phyloP scores from a whole-genome alignment of 2,113 vertebrate genomes.

The Plecotus auritus region DNA sequence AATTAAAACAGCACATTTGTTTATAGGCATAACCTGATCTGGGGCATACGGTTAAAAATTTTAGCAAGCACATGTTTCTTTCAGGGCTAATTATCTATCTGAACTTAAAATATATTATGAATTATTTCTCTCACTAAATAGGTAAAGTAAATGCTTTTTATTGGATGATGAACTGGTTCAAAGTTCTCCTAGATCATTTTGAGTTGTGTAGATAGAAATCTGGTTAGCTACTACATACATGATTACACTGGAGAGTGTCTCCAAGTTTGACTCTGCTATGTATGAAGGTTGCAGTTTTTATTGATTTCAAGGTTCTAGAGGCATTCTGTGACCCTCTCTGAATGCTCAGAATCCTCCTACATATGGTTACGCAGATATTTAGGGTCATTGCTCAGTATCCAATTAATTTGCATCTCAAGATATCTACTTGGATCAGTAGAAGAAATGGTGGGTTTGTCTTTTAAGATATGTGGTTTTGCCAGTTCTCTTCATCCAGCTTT shows the following conservation, averaged over 20 bases:
- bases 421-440: not conserved
- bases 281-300: not conserved
- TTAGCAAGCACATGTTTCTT: slow-evolving; percentile 49
- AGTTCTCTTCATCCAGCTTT: not conserved
- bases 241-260: not conserved
- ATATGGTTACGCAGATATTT: not conserved
- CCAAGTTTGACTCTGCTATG: not conserved
- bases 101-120: slow-evolving; percentile 31
- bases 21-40: slow-evolving; percentile 60
- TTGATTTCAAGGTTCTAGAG: not conserved
- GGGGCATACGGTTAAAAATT: slow-evolving; percentile 29
- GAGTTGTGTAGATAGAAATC: not conserved
- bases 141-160: not conserved
- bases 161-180: not conserved
- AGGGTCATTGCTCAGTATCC: not conserved
- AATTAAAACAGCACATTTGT: slow-evolving; percentile 62
- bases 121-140: slow-evolving; percentile 67
- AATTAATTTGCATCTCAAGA: not conserved
- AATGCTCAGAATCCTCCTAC: not conserved
- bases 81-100: slow-evolving; percentile 50
- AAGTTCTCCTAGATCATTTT: not conserved
- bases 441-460: not conserved
- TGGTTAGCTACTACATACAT: not conserved
- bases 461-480: not conserved
- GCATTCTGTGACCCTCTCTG: not conserved